Evolutionary conservation across 2,113 vertebrate genomes (phyloP).

Genomic region (Stictonetta naevosa): DNA sequence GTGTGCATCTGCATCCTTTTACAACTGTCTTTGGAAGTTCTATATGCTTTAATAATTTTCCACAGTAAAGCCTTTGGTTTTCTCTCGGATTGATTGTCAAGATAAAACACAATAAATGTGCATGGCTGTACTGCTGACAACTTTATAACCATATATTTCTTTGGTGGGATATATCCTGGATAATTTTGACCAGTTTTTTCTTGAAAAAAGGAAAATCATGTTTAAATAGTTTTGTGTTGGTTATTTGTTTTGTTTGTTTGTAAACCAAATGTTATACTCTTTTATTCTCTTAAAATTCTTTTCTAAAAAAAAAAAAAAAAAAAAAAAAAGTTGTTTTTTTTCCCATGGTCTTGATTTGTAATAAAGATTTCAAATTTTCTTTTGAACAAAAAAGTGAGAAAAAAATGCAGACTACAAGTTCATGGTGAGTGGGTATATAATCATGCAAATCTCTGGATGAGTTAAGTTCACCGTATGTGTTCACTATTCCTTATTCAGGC

Average conservation of each 20-base stretch:
- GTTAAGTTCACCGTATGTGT: neutral
- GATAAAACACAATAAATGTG: neutral
- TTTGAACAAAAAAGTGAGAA: neutral
- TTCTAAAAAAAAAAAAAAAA: neutral
- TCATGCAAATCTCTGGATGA: neutral
- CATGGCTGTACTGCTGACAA: neutral
- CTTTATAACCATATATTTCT: neutral
- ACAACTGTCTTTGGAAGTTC: neutral
- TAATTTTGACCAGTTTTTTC: neutral
- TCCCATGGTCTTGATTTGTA: neutral
- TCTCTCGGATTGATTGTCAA: neutral
- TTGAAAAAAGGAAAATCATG: neutral
- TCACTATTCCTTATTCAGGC: neutral
- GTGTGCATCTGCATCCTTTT: neutral
- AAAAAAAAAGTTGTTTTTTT: neutral
- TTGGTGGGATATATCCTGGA: neutral
- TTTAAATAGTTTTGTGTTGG: neutral
- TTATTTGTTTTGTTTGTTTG: neutral
- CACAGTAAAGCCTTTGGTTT: neutral
- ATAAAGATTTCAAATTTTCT: neutral
- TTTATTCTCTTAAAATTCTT: neutral
- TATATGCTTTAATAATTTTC: neutral
- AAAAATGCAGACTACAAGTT: neutral
- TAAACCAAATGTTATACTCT: neutral
- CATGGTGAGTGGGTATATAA: neutral